Conservation (phyloP, 2,797 vertebrate species). For the Graptemys geographica region DNA sequence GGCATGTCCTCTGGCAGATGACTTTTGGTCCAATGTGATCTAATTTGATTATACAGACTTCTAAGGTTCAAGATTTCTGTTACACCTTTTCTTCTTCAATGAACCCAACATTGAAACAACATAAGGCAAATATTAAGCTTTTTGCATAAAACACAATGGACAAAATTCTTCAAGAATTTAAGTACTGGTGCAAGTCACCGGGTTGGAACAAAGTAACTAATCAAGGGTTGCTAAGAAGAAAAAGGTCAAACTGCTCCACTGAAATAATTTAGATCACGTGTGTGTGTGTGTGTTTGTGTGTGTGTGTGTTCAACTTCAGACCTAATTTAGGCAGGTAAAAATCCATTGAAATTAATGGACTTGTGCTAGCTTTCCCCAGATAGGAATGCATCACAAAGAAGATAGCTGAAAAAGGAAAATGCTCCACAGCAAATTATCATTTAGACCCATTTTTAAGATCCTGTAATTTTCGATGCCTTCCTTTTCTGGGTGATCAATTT, state of each 20-base stretch:
- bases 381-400: not conserved
- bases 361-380: not conserved
- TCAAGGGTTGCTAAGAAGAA: not conserved
- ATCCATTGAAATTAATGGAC: not conserved
- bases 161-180: not conserved
- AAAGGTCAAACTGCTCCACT: not conserved
- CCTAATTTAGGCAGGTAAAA: not conserved
- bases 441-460: not conserved
- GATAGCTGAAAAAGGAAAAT: not conserved
- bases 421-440: not conserved
- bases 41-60: not conserved
- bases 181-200: not conserved
- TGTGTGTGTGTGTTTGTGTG: not conserved
- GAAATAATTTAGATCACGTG: not conserved
- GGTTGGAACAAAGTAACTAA: not conserved
- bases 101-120: not conserved
- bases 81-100: not conserved
- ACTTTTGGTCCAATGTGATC: not conserved
- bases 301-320: not conserved
- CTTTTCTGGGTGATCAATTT: accelerated
- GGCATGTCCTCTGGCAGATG: not conserved
- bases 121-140: not conserved
- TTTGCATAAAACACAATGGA: not conserved
- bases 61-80: not conserved
- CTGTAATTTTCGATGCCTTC: not conserved